phyloP scores from a whole-genome alignment of 2,113 vertebrate genomes.

The Gnathonemus longibarbis region DNA sequence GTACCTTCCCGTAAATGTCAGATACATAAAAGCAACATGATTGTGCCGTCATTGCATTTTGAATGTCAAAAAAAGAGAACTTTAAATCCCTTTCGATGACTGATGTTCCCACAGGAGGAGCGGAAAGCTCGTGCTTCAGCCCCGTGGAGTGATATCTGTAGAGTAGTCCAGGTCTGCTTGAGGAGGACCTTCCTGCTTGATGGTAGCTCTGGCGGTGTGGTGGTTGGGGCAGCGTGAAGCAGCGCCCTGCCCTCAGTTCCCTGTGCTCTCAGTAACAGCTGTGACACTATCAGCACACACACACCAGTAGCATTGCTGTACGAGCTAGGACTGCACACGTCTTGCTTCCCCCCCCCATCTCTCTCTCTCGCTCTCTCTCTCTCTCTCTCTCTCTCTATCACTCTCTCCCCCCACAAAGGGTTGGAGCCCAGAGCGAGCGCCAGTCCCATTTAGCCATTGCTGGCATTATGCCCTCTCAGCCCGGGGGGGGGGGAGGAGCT shows the following conservation, averaged over 20 bases:
- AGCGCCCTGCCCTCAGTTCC: constrained; percentile 18
- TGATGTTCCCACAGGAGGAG: not conserved
- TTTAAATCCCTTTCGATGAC: constrained; percentile 5
- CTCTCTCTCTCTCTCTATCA: constrained; percentile 9
- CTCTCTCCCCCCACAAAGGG: not conserved
- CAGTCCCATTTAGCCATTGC: constrained; percentile 48
- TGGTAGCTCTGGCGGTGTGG: constrained; percentile 22
- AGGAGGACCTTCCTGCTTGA: constrained; percentile 9
- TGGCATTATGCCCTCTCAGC: constrained; percentile 48
- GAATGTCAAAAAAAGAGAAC: constrained; percentile 23
- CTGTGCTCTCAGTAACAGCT: constrained; percentile 29
- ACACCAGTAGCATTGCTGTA: constrained; percentile 47
- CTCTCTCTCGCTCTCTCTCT: constrained; percentile 7
- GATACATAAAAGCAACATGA: constrained; percentile 27
- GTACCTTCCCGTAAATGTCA: constrained; percentile 26
- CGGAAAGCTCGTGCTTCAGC: not conserved
- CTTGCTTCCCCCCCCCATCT: constrained; percentile 21
- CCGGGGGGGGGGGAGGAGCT: constrained; percentile 47
- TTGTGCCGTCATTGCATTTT: constrained; percentile 26
- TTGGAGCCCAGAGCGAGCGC: constrained; percentile 11
- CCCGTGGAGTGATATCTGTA: constrained; percentile 11
- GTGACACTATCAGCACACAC: constrained; percentile 45
- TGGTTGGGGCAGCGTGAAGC: constrained; percentile 24
- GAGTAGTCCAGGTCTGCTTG: not conserved
- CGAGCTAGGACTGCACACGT: constrained; percentile 53